phyloP scores from a whole-genome alignment of 2,888 invertebrate genomes.

The Platypus cylindrus region DNA sequence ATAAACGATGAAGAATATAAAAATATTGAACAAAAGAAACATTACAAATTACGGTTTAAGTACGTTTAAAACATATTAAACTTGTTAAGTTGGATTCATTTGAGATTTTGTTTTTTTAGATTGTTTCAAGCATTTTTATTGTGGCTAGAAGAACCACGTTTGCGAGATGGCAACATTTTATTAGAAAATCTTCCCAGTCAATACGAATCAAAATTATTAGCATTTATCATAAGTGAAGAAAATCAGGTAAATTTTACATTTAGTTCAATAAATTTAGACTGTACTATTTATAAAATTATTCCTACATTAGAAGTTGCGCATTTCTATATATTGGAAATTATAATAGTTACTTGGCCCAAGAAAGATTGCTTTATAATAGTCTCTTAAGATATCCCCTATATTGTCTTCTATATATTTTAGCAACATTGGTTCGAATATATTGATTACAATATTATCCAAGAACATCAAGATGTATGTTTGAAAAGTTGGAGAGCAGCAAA shows the following conservation, averaged over 20 bases:
- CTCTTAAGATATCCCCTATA: constrained; percentile 32
- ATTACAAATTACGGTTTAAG: constrained; percentile 29
- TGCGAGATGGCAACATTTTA: constrained; percentile 54
- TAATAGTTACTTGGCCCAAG: too few relatives aligned
- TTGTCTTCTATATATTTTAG: too few relatives aligned
- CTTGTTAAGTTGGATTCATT: too few relatives aligned
- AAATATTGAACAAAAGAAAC: constrained; percentile 18
- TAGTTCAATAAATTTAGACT: too few relatives aligned
- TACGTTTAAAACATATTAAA: constrained; percentile 1
- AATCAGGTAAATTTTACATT: too few relatives aligned
- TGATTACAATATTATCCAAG: constrained; percentile 43
- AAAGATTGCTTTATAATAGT: too few relatives aligned
- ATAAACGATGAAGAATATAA: constrained; percentile 30
- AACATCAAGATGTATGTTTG: constrained; percentile 39
- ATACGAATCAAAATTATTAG: constrained; percentile 53
- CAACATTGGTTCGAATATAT: constrained; percentile 56
- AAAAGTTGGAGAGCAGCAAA: constrained; percentile 44
- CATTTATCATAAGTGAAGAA: constrained; percentile 44
- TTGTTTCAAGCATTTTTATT: constrained; percentile 43
- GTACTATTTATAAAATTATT: too few relatives aligned
- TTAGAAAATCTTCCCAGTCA: constrained; percentile 59
- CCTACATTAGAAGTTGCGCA: too few relatives aligned
- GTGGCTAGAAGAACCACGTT: constrained; percentile 68
- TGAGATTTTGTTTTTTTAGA: constrained; percentile 9
- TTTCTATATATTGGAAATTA: too few relatives aligned